Base-by-base conservation (phyloP, 2,113 vertebrate genomes). In the Seriola dumerili region DNA sequence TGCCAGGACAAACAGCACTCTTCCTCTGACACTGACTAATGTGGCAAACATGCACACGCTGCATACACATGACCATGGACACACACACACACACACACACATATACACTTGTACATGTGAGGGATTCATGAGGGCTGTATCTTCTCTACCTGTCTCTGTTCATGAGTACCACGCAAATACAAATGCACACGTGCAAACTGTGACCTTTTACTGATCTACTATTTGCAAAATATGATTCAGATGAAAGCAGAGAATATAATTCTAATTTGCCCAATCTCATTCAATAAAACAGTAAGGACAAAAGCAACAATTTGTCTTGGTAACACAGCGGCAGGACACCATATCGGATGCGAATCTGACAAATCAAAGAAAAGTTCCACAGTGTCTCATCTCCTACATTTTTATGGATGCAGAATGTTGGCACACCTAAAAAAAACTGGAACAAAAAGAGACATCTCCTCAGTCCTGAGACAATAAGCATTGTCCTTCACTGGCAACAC, bases 1-100 rank as follows among this genome's bases (percentile, higher is more conserved):
- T 88, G 89, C 82, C 89, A 93, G 93, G 91, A 94, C 90, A 93
- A 93, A 92, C 91, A 93, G 89, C 90, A 85, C 86, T 86, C 84
- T 91, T 90, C 78, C 88, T 85, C 88, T 85, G 86, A 92, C 84
- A 91, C 91, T 77, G 75, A 90, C 81, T 89, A 88, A 89, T 87
- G 83, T 87, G 76, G 84, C 88, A 86, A 90, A 92, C 78, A 85
- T 88, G 80, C 67, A 71, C 67, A 81, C 50, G 17, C 65, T 61
- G 78, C 72, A 72, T 73, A 77, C 76, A 85, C 83, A 88, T 84
- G 83, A 86, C 80, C 44, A 80, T 10, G 8, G 54, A 61, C 70
- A 68, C 52, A 58, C 72, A 72, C 76, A 77, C 76, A 85, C 83
- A 88, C 50, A 57, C 50, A 34, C 21, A 70, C 50, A 68, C 55